Conservation (phyloP, 2,797 vertebrate genomes). For the Hyperoplus immaculatus region DNA sequence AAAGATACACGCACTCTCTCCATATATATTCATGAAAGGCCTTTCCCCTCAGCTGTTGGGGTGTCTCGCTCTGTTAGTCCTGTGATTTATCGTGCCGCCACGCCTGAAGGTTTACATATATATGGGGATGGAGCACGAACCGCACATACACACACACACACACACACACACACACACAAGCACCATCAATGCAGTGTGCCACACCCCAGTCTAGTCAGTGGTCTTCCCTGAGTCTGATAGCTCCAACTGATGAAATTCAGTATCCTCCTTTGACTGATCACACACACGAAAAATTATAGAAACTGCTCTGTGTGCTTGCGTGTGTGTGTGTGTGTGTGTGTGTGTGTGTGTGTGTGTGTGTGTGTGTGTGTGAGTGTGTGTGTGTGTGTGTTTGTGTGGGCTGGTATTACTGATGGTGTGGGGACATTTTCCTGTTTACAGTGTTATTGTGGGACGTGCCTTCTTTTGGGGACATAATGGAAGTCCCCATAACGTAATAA, state of each 20-base stretch:
- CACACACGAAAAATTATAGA: conserved; percentile 9
- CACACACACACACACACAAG: background rate
- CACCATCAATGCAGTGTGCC: conserved; percentile 29
- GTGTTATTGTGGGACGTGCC: no score
- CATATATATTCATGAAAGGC: conserved; percentile 78
- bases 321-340: no score
- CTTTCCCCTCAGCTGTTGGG: conserved; percentile 57
- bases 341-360: no score
- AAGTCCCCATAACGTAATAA: no score
- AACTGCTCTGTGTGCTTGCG: background rate
- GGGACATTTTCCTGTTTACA: no score
- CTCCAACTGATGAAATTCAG: conserved; percentile 48
- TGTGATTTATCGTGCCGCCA: conserved; percentile 69
- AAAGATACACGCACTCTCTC: conserved; percentile 53
- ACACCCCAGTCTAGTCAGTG: conserved; percentile 39
- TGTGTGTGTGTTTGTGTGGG: no score
- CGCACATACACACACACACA: background rate
- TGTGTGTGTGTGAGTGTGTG: no score
- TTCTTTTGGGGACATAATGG: no score
- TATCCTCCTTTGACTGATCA: conserved; percentile 46
- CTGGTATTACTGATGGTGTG: no score
- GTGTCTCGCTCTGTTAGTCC: conserved; percentile 62
- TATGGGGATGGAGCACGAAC: conserved; percentile 18
- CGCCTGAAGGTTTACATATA: conserved; percentile 58
- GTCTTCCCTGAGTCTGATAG: conserved; percentile 50